phyloP scores from a whole-genome alignment of 2,888 invertebrate species.

The Ornithoptera priamus region DNA sequence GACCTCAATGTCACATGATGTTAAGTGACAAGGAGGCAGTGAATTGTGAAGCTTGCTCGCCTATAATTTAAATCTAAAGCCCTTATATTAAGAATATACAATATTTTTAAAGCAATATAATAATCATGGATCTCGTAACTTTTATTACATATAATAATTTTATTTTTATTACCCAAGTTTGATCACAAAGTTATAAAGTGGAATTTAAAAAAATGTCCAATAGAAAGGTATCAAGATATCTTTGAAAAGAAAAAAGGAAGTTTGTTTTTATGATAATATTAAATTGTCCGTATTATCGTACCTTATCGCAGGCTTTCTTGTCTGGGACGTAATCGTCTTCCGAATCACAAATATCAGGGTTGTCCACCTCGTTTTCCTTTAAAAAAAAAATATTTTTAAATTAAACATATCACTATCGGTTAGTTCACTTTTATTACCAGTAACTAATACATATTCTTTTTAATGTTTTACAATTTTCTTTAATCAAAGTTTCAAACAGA shows the following conservation, averaged over 20 bases:
- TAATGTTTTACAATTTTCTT: too few relatives aligned
- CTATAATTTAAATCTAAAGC: too few relatives aligned
- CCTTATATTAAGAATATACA: too few relatives aligned
- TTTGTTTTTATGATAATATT: slow-evolving; percentile 26
- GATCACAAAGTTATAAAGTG: too few relatives aligned
- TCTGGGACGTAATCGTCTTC: slow-evolving; percentile 64
- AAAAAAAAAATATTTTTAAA: slow-evolving; percentile 31
- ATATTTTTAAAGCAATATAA: background rate
- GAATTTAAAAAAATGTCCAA: background rate
- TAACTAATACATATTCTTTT: too few relatives aligned
- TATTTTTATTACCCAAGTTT: too few relatives aligned
- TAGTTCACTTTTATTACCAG: too few relatives aligned
- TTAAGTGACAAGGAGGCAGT: too few relatives aligned
- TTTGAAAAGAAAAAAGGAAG: background rate
- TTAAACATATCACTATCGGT: too few relatives aligned
- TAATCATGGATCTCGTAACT: background rate
- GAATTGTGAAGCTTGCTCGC: too few relatives aligned
- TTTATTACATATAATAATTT: background rate
- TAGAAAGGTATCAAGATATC: background rate
- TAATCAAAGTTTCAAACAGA: too few relatives aligned
- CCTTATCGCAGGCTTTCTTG: slow-evolving; percentile 70
- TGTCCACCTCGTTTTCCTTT: slow-evolving; percentile 71
- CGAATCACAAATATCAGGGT: slow-evolving; percentile 58
- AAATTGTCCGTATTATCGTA: slow-evolving; percentile 38
- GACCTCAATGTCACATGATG: too few relatives aligned